These are phyloP conservation scores for Aspidoscelis tigris DNA, from an alignment of 2,113 vertebrate species.

Conservation along the genomic window DNA sequence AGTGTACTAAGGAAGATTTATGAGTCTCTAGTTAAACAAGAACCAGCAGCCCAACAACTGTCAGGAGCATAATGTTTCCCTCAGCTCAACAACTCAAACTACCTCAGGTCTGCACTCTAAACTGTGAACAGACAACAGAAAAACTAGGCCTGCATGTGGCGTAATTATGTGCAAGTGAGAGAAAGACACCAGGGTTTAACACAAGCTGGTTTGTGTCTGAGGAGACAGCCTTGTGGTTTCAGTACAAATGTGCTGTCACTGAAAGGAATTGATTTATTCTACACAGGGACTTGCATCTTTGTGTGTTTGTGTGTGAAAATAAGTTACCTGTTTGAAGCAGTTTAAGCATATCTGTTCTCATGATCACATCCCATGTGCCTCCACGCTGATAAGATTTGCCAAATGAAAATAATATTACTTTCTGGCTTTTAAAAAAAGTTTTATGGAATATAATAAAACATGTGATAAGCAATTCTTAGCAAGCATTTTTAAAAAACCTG, in stretches of 20 bases:
- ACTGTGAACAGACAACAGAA: conserved; percentile 2
- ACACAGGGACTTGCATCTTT: conserved; percentile 15
- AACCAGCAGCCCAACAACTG: conserved; percentile 11
- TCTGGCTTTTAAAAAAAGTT: not conserved
- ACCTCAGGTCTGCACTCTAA: conserved; percentile 13
- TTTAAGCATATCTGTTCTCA: conserved; percentile 12
- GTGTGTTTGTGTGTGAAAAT: conserved; percentile 3
- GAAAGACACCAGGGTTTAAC: conserved; percentile 13
- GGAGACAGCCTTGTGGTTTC: not conserved
- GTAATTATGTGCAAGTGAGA: conserved; percentile 4
- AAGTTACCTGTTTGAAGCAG: conserved; percentile 4
- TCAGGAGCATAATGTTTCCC: conserved; percentile 16
- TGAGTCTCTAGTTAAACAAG: conserved; percentile 31
- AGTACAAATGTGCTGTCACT: conserved; percentile 1
- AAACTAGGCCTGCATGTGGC: not conserved
- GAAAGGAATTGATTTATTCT: conserved; percentile 16
- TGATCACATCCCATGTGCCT: not conserved
- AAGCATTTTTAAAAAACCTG: conserved; percentile 11
- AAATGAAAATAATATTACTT: conserved; percentile 28
- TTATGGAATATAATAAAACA: conserved; percentile 25
- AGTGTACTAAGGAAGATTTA: conserved; percentile 21
- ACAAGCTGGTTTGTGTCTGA: not conserved
- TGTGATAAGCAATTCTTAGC: conserved; percentile 12
- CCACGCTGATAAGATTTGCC: conserved; percentile 17
- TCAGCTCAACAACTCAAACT: conserved; percentile 1